Conservation (phyloP, 2,113 vertebrate species). For the Gorsachius goisagi region DNA sequence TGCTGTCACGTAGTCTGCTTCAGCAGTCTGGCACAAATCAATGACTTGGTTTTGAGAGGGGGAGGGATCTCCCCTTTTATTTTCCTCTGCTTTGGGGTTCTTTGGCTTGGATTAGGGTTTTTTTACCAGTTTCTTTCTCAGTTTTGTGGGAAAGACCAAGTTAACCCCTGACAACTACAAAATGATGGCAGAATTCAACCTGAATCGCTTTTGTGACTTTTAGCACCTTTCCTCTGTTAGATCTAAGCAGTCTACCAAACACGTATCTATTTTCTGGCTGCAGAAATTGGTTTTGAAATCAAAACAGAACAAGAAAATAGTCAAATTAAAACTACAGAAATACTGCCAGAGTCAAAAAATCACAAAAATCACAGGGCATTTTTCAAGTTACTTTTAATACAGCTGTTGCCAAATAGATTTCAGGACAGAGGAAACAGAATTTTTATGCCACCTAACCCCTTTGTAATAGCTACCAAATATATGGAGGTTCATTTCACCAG, state of each 20-base stretch:
- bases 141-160: neutral
- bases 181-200: neutral
- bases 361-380: neutral
- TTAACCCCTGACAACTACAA: neutral
- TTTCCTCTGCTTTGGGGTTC: neutral
- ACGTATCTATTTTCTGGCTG: neutral
- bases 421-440: neutral
- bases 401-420: neutral
- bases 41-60: fast-evolving
- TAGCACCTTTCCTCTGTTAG: neutral
- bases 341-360: neutral
- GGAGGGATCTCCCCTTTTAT: neutral
- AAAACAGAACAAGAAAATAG: neutral
- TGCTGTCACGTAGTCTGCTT: neutral
- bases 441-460: neutral
- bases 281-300: neutral
- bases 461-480: neutral
- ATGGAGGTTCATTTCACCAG: neutral
- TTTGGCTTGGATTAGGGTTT: neutral
- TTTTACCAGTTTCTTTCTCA: neutral
- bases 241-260: neutral
- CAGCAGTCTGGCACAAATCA: neutral
- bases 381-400: neutral
- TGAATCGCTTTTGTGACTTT: neutral
- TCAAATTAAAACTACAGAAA: neutral